phyloP scores from a whole-genome alignment of 2,797 vertebrate genomes.

The Halcyon badia region DNA sequence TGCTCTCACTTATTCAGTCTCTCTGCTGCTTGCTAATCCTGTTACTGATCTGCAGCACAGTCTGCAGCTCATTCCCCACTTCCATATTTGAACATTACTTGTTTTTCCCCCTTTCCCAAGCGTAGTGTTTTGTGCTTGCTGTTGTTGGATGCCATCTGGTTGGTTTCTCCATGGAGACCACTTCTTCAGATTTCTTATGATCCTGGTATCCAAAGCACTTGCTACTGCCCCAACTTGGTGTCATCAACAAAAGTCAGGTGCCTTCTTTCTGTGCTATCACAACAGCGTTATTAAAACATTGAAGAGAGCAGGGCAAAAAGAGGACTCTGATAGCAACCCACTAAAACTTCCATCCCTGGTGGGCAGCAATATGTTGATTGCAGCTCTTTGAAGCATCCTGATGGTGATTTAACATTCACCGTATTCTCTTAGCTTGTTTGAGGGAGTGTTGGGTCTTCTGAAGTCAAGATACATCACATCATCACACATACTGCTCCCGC shows the following conservation, averaged over 20 bases:
- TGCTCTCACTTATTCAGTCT: not conserved
- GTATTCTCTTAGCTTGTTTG: not conserved
- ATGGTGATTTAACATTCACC: not conserved
- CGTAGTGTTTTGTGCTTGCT: fast-evolving
- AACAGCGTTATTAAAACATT: slow-evolving; percentile 14
- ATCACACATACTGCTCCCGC: not conserved
- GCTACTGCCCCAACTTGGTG: not conserved
- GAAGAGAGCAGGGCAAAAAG: not conserved
- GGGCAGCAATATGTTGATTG: not conserved
- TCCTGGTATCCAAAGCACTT: not conserved
- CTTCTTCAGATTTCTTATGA: not conserved
- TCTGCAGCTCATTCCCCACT: not conserved
- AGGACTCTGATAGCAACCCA: not conserved
- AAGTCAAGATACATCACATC: not conserved
- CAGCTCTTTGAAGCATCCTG: not conserved
- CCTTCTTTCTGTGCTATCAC: not conserved
- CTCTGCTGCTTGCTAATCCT: not conserved
- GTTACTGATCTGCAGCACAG: not conserved
- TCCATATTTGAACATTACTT: not conserved
- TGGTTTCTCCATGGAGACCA: slow-evolving; percentile 15
- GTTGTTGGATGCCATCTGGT: not conserved
- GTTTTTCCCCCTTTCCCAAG: not conserved
- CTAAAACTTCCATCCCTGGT: not conserved
- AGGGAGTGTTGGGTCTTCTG: not conserved
- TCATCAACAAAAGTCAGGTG: not conserved